phyloP scores from a whole-genome alignment of 2,888 invertebrate species.

The Pyrgus malvae region DNA sequence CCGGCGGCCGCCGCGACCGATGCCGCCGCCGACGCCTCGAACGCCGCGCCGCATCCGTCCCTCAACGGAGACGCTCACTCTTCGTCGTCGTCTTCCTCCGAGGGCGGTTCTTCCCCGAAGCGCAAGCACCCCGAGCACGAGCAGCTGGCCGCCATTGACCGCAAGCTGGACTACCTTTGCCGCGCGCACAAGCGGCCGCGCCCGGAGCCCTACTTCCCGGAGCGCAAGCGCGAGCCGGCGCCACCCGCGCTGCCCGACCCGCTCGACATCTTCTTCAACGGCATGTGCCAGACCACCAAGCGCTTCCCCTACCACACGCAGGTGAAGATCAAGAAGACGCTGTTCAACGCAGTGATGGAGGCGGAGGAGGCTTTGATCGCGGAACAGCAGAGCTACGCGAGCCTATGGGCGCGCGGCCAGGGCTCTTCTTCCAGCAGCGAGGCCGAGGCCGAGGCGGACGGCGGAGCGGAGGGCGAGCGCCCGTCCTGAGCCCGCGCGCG shows the following conservation, averaged over 20 bases:
- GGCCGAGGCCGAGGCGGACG: slow-evolving; percentile 38
- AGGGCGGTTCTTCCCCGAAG: slow-evolving; percentile 46
- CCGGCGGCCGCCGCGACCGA: slow-evolving; percentile 35
- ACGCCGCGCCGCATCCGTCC: slow-evolving; percentile 28
- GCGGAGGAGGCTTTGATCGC: slow-evolving; percentile 69
- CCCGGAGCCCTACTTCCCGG: slow-evolving; percentile 36
- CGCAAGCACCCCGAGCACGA: slow-evolving; percentile 42
- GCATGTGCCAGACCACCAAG: slow-evolving; percentile 75
- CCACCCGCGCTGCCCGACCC: slow-evolving; percentile 47
- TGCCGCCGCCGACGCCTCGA: slow-evolving; percentile 25
- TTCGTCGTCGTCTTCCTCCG: slow-evolving; percentile 43
- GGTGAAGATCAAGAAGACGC: slow-evolving; percentile 60
- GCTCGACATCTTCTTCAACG: slow-evolving; percentile 70
- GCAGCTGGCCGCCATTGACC: slow-evolving; percentile 53
- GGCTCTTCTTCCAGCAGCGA: slow-evolving; percentile 53
- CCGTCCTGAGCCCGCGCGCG: slow-evolving; percentile 48
- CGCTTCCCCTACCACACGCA: slow-evolving; percentile 67
- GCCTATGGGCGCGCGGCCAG: slow-evolving; percentile 60
- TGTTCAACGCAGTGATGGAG: slow-evolving; percentile 65
- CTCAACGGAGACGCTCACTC: slow-evolving; percentile 44
- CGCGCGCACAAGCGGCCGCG: slow-evolving; percentile 45
- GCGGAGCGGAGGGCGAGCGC: slow-evolving; percentile 45
- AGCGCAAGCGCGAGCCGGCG: slow-evolving; percentile 34
- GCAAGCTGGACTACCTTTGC: slow-evolving; percentile 61
- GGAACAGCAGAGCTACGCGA: slow-evolving; percentile 70